phyloP scores from a whole-genome alignment of 2,888 invertebrate genomes.

The Orchesellides sinensis region DNA sequence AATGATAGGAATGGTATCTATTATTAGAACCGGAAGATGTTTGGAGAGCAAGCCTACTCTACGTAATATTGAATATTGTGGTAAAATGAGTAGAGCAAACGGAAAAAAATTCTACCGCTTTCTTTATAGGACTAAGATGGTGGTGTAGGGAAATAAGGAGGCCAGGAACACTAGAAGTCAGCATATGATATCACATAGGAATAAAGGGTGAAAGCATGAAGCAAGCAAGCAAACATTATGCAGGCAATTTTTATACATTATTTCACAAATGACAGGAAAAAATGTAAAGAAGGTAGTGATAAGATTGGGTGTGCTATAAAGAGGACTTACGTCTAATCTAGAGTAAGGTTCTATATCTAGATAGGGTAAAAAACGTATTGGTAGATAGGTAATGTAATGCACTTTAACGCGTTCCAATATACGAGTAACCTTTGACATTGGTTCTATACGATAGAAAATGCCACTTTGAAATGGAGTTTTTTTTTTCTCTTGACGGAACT shows the following conservation, averaged over 20 bases:
- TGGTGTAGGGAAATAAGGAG: no score
- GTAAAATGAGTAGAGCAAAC: neutral
- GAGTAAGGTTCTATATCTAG: no score
- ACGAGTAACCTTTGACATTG: no score
- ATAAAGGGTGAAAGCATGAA: no score
- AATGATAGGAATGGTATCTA: conserved; percentile 26
- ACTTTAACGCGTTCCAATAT: no score
- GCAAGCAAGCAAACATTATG: neutral
- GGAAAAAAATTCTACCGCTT: conserved; percentile 1
- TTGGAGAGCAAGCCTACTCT: conserved; percentile 19
- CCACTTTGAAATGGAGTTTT: conserved; percentile 7
- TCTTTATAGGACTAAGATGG: neutral
- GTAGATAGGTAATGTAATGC: no score
- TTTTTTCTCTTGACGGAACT: conserved; percentile 5
- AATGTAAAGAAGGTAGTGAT: conserved; percentile 5
- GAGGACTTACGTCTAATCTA: neutral
- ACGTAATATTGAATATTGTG: conserved; percentile 17
- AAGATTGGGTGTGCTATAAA: conserved; percentile 3
- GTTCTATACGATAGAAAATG: conserved; percentile 12
- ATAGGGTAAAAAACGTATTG: no score
- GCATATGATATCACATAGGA: no score
- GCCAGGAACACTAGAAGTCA: no score
- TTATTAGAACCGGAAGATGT: conserved; percentile 43
- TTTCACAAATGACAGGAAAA: conserved; percentile 33
- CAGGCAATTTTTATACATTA: conserved; percentile 40